Conservation (phyloP, 2,113 vertebrate genomes). For the Chionis minor region DNA sequence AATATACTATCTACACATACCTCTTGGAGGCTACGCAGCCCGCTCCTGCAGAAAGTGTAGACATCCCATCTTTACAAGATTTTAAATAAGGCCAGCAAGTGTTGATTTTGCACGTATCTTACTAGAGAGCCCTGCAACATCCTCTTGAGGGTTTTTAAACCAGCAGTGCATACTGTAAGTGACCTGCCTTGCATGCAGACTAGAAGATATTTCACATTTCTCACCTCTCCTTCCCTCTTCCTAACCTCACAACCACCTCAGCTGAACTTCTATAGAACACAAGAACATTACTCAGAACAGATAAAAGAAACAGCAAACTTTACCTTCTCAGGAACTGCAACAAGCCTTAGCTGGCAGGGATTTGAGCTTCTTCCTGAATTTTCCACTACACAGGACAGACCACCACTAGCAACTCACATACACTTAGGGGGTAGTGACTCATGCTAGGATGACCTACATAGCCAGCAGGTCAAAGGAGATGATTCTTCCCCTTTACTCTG, state of each 20-base stretch:
- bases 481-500: not conserved
- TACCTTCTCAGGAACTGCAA: not conserved
- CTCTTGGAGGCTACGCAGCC: not conserved
- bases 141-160: slow-evolving; percentile 52
- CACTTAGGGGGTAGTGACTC: not conserved
- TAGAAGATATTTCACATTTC: slow-evolving; percentile 24
- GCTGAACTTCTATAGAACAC: not conserved
- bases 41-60: not conserved
- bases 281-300: not conserved
- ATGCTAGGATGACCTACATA: not conserved
- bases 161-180: not conserved
- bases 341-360: not conserved
- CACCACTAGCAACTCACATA: not conserved
- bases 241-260: not conserved
- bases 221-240: slow-evolving; percentile 7
- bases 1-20: not conserved
- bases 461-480: not conserved
- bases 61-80: not conserved
- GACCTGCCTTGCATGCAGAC: slow-evolving; percentile 20
- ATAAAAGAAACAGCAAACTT: not conserved
- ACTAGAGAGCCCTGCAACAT: not conserved
- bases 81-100: slow-evolving; percentile 1
- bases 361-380: not conserved
- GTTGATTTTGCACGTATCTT: not conserved
- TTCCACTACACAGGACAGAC: not conserved